Conservation (phyloP, 2,888 invertebrate species). For the Auanema sp. region DNA sequence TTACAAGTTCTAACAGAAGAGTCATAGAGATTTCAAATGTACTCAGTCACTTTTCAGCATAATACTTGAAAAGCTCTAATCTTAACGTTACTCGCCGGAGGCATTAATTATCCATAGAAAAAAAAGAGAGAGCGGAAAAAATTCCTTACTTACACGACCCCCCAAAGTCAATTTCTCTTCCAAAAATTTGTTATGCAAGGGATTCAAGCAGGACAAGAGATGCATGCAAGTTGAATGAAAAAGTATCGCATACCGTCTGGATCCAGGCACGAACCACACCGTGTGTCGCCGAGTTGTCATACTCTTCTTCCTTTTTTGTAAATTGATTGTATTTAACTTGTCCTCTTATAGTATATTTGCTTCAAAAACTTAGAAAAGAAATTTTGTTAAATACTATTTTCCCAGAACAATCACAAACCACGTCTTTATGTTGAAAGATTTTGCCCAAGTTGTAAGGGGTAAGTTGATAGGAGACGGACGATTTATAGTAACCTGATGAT, state of each 20-base stretch:
- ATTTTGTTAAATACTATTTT: too few species aligned
- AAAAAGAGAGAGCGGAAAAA: neutral
- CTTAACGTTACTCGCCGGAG: conserved; percentile 1
- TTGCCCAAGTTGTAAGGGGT: too few species aligned
- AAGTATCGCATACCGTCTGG: conserved; percentile 31
- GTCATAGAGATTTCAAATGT: too few species aligned
- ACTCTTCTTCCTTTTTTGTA: neutral
- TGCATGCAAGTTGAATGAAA: neutral
- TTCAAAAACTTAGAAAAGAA: too few species aligned
- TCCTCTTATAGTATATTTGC: too few species aligned
- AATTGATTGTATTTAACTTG: neutral
- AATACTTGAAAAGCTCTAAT: neutral
- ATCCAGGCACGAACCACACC: conserved; percentile 52
- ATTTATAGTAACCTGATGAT: neutral
- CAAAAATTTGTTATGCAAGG: conserved; percentile 2
- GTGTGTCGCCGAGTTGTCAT: conserved; percentile 48
- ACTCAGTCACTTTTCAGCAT: neutral
- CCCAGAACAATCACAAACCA: neutral
- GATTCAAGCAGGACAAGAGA: neutral
- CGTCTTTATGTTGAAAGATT: neutral
- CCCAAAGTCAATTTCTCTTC: conserved; percentile 4
- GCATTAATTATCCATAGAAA: neutral
- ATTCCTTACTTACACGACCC: conserved; percentile 3
- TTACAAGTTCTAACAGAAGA: too few species aligned
- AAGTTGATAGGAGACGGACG: neutral